Percentiles rank a stretch among this genome's conserved stretches.
Evolutionary conservation across 2,797 vertebrate species (phyloP).

Genomic region (Neoniphon sammara): DNA sequence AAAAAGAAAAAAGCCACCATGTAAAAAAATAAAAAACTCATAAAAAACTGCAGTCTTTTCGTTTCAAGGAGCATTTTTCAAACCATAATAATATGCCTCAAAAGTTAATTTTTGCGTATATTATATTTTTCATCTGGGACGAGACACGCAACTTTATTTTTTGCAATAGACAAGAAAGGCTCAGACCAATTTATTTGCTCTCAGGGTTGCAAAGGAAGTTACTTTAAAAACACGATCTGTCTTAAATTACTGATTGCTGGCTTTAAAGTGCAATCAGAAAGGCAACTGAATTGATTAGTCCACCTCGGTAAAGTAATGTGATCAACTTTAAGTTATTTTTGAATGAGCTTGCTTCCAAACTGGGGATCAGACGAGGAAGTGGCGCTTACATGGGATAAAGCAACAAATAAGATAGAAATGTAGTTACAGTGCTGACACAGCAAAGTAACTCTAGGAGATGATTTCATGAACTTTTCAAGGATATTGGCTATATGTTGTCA

Average conservation of each 20-base stretch:
- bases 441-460: too few relatives aligned
- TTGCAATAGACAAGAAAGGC: not conserved
- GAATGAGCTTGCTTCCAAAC: too few relatives aligned
- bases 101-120: not conserved
- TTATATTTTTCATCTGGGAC: conserved; percentile 1
- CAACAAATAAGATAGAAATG: not conserved
- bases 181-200: not conserved
- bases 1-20: not conserved
- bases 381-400: not conserved
- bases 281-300: too few relatives aligned
- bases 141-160: not conserved
- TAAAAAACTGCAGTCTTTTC: not conserved
- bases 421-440: too few relatives aligned
- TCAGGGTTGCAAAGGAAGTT: not conserved
- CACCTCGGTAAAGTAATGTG: not conserved
- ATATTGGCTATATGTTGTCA: too few relatives aligned
- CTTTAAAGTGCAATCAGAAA: too few relatives aligned
- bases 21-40: not conserved
- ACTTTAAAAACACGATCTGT: not conserved
- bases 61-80: not conserved
- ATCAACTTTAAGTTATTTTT: not conserved
- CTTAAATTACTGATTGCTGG: too few relatives aligned
- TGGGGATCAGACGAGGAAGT: not conserved
- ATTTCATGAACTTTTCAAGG: too few relatives aligned
- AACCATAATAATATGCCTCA: not conserved